phyloP scores from a whole-genome alignment of 2,113 vertebrate species.

The Platysteira castanea region DNA sequence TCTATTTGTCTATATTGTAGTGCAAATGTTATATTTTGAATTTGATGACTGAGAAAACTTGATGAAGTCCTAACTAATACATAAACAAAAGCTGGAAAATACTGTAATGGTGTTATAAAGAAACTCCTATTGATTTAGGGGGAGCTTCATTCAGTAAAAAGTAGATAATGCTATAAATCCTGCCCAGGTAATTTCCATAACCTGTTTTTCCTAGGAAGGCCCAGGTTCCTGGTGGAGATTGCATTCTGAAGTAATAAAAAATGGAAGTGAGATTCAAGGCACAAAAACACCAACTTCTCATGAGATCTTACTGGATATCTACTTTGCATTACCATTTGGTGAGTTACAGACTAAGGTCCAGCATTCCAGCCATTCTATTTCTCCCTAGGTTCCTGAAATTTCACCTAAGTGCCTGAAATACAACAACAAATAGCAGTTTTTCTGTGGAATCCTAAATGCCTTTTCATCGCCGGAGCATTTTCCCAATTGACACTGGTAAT shows the following conservation, averaged over 20 bases:
- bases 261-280: constrained; percentile 54
- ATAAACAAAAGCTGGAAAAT: not conserved
- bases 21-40: not conserved
- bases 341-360: not conserved
- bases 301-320: constrained; percentile 63
- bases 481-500: not conserved
- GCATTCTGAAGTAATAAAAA: constrained; percentile 59
- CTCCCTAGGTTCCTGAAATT: not conserved
- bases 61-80: not conserved
- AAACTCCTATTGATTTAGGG: not conserved
- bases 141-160: not conserved
- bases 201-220: constrained; percentile 53
- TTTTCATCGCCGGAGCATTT: not conserved
- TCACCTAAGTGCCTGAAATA: not conserved
- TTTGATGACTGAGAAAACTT: not conserved
- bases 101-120: not conserved
- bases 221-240: constrained; percentile 65
- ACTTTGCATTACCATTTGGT: constrained; percentile 63
- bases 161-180: not conserved
- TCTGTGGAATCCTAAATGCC: not conserved
- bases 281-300: constrained; percentile 58
- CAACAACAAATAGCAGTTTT: not conserved
- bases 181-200: not conserved
- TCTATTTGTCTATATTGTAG: not conserved
- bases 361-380: not conserved